Percentiles rank a stretch among this genome's conserved stretches.
Conservation (phyloP, 2,888 invertebrate species). For the Pachycephus smyrnensis region DNA sequence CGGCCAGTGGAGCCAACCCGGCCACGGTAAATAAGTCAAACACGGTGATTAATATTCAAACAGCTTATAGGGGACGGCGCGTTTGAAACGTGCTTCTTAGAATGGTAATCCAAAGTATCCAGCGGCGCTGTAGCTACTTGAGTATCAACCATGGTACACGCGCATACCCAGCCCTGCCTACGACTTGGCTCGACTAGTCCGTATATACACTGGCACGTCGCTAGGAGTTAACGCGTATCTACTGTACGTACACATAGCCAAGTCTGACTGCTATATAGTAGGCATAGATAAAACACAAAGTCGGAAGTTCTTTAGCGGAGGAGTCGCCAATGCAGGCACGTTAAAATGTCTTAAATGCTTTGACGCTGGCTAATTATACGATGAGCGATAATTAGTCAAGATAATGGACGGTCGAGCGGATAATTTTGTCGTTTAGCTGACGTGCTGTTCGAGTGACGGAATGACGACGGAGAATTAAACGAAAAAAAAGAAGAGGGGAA, state of each 20-base stretch:
- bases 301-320: not conserved
- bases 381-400: not conserved
- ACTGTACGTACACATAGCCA: not conserved
- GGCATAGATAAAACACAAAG: not conserved
- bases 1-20: not conserved
- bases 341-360: not conserved
- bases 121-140: not conserved
- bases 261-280: not conserved
- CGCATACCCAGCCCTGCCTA: not conserved
- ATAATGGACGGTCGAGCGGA: not conserved
- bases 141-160: not conserved
- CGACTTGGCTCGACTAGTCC: not conserved
- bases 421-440: not conserved
- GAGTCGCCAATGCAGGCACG: not conserved
- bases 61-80: slow-evolving; percentile 14
- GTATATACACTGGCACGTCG: not conserved
- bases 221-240: not conserved
- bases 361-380: not conserved
- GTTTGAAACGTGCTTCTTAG: slow-evolving; percentile 12
- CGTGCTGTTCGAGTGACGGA: not conserved
- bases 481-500: not conserved
- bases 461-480: not conserved
- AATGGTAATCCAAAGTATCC: slow-evolving; percentile 20
- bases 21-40: slow-evolving; percentile 16
- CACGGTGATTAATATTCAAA: slow-evolving; percentile 22